These are phyloP conservation scores for Drosophila meridionalis DNA, from an alignment of 2,888 invertebrate species.

Conservation along the genomic window DNA sequence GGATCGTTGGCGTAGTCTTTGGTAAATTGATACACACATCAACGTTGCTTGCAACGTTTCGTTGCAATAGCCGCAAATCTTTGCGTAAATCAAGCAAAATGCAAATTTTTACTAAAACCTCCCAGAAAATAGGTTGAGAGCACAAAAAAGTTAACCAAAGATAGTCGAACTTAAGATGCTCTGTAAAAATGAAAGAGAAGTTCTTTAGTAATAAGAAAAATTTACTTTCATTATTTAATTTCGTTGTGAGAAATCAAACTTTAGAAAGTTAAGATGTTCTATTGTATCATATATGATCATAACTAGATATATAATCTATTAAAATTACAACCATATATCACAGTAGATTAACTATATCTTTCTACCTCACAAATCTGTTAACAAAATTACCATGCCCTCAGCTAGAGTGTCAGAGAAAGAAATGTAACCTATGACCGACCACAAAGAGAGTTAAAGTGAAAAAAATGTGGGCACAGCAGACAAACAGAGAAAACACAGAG, in stretches of 20 bases:
- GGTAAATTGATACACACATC: slow-evolving; percentile 79
- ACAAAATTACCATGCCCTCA: neutral
- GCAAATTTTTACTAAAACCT: slow-evolving; percentile 70
- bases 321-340: neutral
- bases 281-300: no score
- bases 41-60: slow-evolving; percentile 73
- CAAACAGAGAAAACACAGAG: slow-evolving; percentile 20
- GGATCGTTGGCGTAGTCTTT: slow-evolving; percentile 55
- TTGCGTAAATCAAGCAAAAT: slow-evolving; percentile 79
- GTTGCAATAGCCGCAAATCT: slow-evolving; percentile 78
- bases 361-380: neutral
- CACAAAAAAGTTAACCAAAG: neutral
- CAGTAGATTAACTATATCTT: neutral
- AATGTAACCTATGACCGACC: slow-evolving; percentile 20
- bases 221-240: no score
- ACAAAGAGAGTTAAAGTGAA: slow-evolving; percentile 23
- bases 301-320: neutral
- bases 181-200: neutral
- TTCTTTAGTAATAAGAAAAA: neutral
- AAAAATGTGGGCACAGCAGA: slow-evolving; percentile 15
- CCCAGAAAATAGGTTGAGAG: slow-evolving; percentile 5
- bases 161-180: neutral
- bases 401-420: neutral
- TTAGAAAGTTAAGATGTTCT: no score
- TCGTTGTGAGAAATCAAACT: no score